Base-by-base conservation (phyloP, 2,888 invertebrate species). In the Cephonodes hylas region DNA sequence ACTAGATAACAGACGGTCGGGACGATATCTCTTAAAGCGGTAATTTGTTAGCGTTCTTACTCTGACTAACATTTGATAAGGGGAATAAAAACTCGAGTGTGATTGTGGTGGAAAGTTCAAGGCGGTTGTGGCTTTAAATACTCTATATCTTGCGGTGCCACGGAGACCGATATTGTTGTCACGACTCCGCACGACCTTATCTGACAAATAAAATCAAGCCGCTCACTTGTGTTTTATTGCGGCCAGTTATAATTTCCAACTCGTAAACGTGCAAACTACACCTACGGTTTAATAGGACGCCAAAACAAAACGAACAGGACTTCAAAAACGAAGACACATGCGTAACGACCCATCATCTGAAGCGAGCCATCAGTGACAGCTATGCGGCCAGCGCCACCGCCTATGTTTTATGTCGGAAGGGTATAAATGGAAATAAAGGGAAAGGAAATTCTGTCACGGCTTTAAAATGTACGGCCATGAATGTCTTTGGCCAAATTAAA, bases 41-140 rank as follows among this genome's bases (percentile, higher is more conserved):
- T 88, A 82, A 90, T 88, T 90, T 90, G 89, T 88, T 86, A 79
- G 77, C 76, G 76, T 79, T 82, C 81, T 79, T 75, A 73, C 75
- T 76, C 72, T 69, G 74, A 71, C 72, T 77, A 71, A 75, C 72
- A 73, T 72, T 74, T 80, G 86, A 85, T 86, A 87, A 83, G 73
- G 71, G 75, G 77, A 78, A 80, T 76, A 75, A 72, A 76, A 77
- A 71, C 66, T 65, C 66, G 59, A 60, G 60, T 59, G 61, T 64
- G 60, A 60, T 62, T 56, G 25, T 63, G 42, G 59, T 53, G 59
- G 59, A 73, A 72, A 82, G 73, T 77, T 77, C 72, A 75, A 75
- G 73, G 73, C 68, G 66, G 70, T 63, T 66, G 42, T 42, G 60
- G 13, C 25, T 25, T 53, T 53, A 31, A 60, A 42, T 53, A 20